phyloP scores from a whole-genome alignment of 1,140 invertebrate genomes.

The Solenopsis fugax region DNA sequence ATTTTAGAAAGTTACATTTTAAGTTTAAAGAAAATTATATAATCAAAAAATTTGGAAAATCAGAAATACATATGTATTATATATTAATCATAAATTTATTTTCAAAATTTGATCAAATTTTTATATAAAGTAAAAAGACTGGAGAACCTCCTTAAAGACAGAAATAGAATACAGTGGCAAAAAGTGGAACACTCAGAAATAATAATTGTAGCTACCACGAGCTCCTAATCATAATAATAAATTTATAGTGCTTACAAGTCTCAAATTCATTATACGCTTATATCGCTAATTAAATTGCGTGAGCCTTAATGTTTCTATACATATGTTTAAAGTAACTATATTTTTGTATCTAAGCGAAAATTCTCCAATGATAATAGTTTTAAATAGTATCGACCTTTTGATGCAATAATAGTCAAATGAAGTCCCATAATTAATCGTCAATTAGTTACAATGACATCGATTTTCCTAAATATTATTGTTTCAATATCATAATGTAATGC shows the following conservation, averaged over 20 bases:
- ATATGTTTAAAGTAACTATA: conserved; percentile 3
- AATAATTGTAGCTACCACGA: conserved; percentile 15
- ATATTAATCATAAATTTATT: no score
- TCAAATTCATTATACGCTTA: conserved; percentile 3
- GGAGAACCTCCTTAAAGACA: no score
- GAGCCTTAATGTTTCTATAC: not conserved
- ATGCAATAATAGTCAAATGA: conserved; percentile 31
- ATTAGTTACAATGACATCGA: conserved; percentile 25
- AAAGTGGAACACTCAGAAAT: not conserved
- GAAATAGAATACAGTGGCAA: not conserved
- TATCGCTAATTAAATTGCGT: conserved; percentile 37
- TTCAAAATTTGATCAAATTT: no score
- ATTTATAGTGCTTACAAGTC: conserved; percentile 9
- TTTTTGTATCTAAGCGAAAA: conserved; percentile 42
- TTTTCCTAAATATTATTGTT: conserved; percentile 56
- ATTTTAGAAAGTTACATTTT: no score
- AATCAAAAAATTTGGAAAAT: no score
- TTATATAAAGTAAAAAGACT: no score
- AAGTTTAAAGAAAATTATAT: no score
- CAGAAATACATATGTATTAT: no score
- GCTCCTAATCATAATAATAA: not conserved
- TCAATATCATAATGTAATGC: not conserved
- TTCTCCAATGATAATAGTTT: conserved; percentile 33
- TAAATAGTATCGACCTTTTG: conserved; percentile 26
- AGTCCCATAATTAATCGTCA: conserved; percentile 30